Evolutionary conservation across 2,113 vertebrate species (phyloP).

Genomic region (Boleophthalmus pectinirostris): DNA sequence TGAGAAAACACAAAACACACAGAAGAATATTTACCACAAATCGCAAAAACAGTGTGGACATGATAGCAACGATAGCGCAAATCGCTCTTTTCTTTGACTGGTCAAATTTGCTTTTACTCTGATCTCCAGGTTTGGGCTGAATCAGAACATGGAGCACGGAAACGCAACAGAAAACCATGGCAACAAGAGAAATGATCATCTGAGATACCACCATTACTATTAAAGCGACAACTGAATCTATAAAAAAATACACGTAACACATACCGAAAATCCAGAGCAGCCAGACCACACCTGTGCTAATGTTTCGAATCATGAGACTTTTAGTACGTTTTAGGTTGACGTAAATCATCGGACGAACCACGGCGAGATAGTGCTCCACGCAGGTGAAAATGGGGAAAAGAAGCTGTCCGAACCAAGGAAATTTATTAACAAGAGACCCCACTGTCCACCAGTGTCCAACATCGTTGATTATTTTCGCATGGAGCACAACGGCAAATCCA

Average conservation of each 20-base stretch:
- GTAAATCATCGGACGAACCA: constrained; percentile 2
- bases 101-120: neutral
- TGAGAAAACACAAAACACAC: fast-evolving
- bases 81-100: constrained; percentile 18
- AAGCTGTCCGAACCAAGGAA: constrained; percentile 17
- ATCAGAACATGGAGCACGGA: constrained; percentile 24
- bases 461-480: fast-evolving
- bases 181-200: neutral
- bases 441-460: fast-evolving
- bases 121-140: constrained; percentile 6
- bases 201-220: fast-evolving
- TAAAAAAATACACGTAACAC: no score
- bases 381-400: constrained; percentile 15
- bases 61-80: constrained; percentile 4
- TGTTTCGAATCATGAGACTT: neutral
- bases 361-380: constrained; percentile 15
- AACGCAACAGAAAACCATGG: constrained; percentile 24
- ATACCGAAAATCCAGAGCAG: neutral
- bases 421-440: neutral
- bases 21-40: neutral
- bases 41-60: neutral
- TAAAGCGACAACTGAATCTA: neutral
- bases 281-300: neutral
- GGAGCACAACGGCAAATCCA: neutral
- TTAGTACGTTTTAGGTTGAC: neutral